Evolutionary conservation across 2,888 invertebrate genomes (phyloP), one percentile per base, ranked within the genome.

Genomic region (Cephonodes hylas): DNA sequence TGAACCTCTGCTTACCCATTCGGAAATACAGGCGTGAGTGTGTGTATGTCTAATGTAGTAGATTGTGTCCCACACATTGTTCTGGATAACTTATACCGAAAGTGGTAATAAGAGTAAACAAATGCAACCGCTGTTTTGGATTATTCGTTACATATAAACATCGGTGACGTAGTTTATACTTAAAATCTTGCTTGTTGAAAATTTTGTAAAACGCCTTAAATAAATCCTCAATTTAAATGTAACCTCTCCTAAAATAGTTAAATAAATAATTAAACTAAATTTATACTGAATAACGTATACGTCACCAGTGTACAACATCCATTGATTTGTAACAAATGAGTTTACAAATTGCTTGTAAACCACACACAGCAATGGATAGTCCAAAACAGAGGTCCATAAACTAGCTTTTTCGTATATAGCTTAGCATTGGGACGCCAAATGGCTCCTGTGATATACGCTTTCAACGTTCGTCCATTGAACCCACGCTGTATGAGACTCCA

Each of bases 1-100:
- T n/a, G n/a, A n/a, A n/a, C n/a, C n/a, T n/a, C n/a, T n/a, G n/a
- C n/a, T n/a, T n/a, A n/a, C n/a, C n/a, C n/a, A n/a, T n/a, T n/a
- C n/a, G n/a, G n/a, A n/a, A n/a, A n/a, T n/a, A n/a, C n/a, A n/a
- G n/a, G n/a, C n/a, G n/a, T n/a, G n/a, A n/a, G n/a, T n/a, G n/a
- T n/a, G n/a, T n/a, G n/a, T n/a, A n/a, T n/a, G n/a, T n/a, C n/a
- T n/a, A 69, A 72, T 74, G 73, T 75, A 68, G 68, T 69, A 71
- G 75, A 75, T 73, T 69, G 73, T 73, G 71, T 75, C 72, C 72
- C 76, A 64, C 78, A 79, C 90, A 91, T 78, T 90, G 91, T 92
- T 92, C 92, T 92, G 92, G 91, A 92, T 92, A 91, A 91, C 92
- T 92, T 92, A 92, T 91, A 78, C 76, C 80, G 81, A 80, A 80